These are phyloP conservation scores for Crotophaga sulcirostris DNA, from an alignment of 2,113 vertebrate genomes.

Conservation along the genomic window DNA sequence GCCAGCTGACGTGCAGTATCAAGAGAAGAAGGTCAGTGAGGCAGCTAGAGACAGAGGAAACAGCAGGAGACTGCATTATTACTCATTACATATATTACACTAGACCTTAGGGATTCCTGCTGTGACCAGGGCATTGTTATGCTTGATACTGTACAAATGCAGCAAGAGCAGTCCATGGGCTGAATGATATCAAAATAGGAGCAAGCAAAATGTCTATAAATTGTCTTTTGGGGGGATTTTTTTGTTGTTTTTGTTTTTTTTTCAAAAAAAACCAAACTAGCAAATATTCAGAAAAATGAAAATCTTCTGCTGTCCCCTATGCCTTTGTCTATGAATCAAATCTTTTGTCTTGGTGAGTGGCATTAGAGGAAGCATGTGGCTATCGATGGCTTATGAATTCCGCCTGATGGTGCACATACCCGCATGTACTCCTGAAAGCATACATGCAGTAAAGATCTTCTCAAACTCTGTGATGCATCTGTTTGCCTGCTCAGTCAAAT, in stretches of 20 bases:
- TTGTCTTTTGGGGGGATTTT: neutral
- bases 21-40: constrained; percentile 14
- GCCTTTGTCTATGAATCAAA: neutral
- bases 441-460: neutral
- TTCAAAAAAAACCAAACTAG: neutral
- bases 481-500: neutral
- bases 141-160: neutral
- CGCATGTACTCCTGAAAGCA: neutral
- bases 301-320: neutral
- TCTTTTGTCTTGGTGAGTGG: neutral
- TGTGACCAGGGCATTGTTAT: neutral
- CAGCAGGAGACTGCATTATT: constrained; percentile 58
- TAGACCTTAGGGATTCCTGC: constrained; percentile 15
- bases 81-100: constrained; percentile 53
- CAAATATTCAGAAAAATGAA: neutral
- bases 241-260: neutral
- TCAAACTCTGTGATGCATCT: neutral
- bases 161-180: neutral
- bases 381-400: neutral
- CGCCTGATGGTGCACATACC: neutral
- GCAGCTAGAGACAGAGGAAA: constrained; percentile 39
- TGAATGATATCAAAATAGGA: neutral
- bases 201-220: neutral
- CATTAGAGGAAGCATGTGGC: neutral
- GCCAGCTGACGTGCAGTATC: constrained; percentile 50